phyloP scores from a whole-genome alignment of 2,113 vertebrate genomes.

The Dipodomys ordii region DNA sequence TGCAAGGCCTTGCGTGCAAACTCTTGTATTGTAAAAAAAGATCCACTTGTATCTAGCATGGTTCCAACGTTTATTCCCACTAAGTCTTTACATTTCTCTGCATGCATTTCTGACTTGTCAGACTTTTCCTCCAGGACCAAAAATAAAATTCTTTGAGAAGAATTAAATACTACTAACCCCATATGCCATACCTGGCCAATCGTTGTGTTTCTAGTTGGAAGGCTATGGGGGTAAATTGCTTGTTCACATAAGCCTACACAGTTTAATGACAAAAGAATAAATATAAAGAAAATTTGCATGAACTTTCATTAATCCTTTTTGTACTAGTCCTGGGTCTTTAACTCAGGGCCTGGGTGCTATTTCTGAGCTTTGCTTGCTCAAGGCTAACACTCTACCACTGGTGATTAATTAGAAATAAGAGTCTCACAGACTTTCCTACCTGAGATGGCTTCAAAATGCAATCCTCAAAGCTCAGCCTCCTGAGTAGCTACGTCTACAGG shows the following conservation, averaged over 20 bases:
- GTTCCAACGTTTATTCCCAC: slow-evolving; percentile 17
- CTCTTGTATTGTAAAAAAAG: too few relatives aligned
- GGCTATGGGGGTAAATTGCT: background rate
- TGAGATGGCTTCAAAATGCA: too few relatives aligned
- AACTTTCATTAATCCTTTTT: background rate
- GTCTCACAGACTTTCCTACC: too few relatives aligned
- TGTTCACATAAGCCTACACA: background rate
- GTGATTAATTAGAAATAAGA: too few relatives aligned
- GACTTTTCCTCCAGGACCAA: background rate
- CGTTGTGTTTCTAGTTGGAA: background rate
- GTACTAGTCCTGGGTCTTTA: too few relatives aligned
- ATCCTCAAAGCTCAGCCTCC: too few relatives aligned
- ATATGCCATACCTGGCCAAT: background rate
- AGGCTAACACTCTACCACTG: too few relatives aligned
- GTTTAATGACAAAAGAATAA: background rate
- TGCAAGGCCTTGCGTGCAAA: too few relatives aligned
- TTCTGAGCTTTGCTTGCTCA: too few relatives aligned
- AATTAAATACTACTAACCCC: slow-evolving; percentile 37
- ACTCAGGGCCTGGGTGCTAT: too few relatives aligned
- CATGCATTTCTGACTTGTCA: slow-evolving; percentile 1
- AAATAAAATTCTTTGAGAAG: slow-evolving; percentile 3
- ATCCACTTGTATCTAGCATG: background rate
- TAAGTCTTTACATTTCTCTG: background rate
- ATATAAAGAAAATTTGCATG: background rate
- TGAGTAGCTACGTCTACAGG: too few relatives aligned